Percentiles rank a stretch among this genome's conserved stretches.
phyloP scores from a whole-genome alignment of 1,140 invertebrate genomes.

The Trachymyrmex cornetzi region DNA sequence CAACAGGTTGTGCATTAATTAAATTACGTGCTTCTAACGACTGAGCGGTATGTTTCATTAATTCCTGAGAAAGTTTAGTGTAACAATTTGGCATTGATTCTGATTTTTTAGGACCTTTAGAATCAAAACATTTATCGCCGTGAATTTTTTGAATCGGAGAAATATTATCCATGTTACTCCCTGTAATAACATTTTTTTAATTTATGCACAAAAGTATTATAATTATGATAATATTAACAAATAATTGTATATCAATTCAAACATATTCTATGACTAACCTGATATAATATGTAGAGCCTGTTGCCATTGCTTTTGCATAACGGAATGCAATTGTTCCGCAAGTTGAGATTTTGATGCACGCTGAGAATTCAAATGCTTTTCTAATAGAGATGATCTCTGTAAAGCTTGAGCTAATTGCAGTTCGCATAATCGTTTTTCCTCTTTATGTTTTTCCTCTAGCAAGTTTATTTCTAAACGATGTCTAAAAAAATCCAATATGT shows the following conservation, averaged over 20 bases:
- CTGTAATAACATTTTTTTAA: constrained; percentile 59
- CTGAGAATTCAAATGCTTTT: constrained; percentile 88
- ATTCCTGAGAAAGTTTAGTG: constrained; percentile 74
- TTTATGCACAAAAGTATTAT: background rate
- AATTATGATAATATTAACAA: constrained; percentile 21
- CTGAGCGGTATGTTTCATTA: constrained; percentile 75
- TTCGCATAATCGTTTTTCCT: constrained; percentile 90
- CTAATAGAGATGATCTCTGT: constrained; percentile 89
- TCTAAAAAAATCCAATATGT: constrained; percentile 82
- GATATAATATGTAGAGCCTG: constrained; percentile 92
- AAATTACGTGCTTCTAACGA: constrained; percentile 61
- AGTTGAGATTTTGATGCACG: constrained; percentile 88
- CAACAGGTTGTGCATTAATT: constrained; percentile 64
- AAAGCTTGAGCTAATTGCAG: constrained; percentile 89
- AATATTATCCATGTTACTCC: constrained; percentile 80
- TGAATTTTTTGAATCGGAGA: constrained; percentile 79
- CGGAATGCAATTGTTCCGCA: constrained; percentile 91
- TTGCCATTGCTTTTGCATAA: constrained; percentile 93
- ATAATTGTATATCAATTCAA: background rate
- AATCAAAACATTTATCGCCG: constrained; percentile 81
- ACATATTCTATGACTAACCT: constrained; percentile 73
- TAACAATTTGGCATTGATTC: constrained; percentile 77
- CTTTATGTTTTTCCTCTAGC: constrained; percentile 92
- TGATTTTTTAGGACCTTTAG: constrained; percentile 75
- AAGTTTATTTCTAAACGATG: constrained; percentile 91